Evolutionary conservation across 2,888 invertebrate species (phyloP), one percentile per base, ranked within the genome.

Genomic region (Allophyes oxyacanthae): DNA sequence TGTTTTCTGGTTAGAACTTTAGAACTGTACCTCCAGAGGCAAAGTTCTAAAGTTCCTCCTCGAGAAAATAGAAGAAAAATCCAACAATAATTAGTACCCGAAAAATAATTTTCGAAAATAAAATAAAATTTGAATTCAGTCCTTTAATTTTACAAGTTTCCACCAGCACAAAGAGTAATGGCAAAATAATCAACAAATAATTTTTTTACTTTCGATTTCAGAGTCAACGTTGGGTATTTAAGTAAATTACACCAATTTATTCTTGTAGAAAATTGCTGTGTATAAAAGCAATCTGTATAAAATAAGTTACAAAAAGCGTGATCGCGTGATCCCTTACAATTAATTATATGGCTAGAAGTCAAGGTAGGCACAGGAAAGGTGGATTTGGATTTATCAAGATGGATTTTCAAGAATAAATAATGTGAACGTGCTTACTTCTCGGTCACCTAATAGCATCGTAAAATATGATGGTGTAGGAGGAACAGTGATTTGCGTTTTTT

Each of bases 311-410:
- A 72, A 77, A 74, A 73, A 64, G 65, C 64, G 36, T 20, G 58
- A 70, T 78, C 67, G 78, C 78, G 77, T 78, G 78, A 52, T 56
- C n/a, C 41, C 41, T 34, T 10, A 46, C 59, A 62, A 72, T 78
- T 70, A 75, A 68, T 77, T 67, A 67, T 61, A 42, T 53, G 50
- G 37, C 59, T 53, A 53, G 45, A 60, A 62, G 49, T 20, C 58
- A 45, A 20, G 20, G 20, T 20, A 46, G 51, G 45, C 43, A 52
- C 40, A 42, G 41, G 34, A 55, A 20, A 6, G 3, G 11, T 37
- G 42, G 33, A 20, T 52, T 68, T n/a, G 45, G 38, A 54, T 52
- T 68, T 68, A 73, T 72, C 43, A 62, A 54, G 61, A 71, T 56
- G 43, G 32, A 65, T 43, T 52, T 61, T 25, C 36, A 49, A 49